A percentile compares a stretch with the other conserved stretches of the same genome.
Conservation (phyloP, 2,113 vertebrate genomes). For the Lagopus muta region DNA sequence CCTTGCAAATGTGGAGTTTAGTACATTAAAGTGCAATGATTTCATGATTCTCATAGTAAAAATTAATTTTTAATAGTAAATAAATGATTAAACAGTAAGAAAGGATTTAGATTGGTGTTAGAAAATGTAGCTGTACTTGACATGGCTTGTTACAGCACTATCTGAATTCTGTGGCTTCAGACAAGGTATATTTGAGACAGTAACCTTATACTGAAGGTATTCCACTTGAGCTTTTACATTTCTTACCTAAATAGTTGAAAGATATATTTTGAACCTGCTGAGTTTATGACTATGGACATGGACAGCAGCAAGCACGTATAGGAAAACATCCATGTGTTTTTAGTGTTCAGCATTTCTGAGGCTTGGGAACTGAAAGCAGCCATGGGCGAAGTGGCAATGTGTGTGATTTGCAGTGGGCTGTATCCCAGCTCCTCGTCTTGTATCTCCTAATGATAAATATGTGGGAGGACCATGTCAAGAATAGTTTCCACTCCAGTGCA, state of each 20-base stretch:
- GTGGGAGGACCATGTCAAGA: conserved; percentile 54
- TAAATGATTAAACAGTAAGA: not conserved
- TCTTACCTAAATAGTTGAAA: not conserved
- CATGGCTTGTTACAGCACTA: not conserved
- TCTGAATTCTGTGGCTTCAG: not conserved
- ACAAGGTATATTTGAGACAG: not conserved
- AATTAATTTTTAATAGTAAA: not conserved
- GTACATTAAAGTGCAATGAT: not conserved
- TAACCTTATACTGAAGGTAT: not conserved
- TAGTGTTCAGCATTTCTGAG: not conserved
- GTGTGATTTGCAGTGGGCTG: not conserved
- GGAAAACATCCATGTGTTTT: not conserved
- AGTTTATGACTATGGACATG: not conserved
- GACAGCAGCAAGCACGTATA: accelerated
- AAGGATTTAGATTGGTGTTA: not conserved
- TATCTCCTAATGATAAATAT: conserved; percentile 37
- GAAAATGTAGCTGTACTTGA: not conserved
- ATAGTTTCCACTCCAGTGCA: conserved; percentile 63
- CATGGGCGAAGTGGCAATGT: not conserved
- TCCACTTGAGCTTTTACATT: not conserved
- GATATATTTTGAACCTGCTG: not conserved
- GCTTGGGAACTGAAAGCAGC: not conserved
- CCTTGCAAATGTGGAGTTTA: not conserved
- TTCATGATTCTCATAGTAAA: not conserved
- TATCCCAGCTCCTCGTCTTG: not conserved